These are phyloP conservation scores for Cardiocondyla obscurior DNA, from an alignment of 1,140 invertebrate species.

Conservation along the genomic window DNA sequence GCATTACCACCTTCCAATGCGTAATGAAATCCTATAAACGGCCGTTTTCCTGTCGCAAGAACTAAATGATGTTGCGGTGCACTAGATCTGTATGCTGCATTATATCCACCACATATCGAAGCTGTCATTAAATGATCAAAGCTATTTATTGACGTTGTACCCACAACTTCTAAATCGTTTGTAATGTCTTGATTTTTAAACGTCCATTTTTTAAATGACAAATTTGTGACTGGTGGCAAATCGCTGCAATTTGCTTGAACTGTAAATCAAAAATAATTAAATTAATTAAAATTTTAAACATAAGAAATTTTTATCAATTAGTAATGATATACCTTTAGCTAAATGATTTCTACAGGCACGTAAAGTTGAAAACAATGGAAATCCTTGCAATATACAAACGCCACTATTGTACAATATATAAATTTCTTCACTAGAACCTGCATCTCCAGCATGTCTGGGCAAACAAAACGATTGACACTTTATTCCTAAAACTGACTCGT, in stretches of 20 bases:
- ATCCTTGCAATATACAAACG: slow-evolving; percentile 93
- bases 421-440: slow-evolving; percentile 91
- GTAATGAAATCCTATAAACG: slow-evolving; percentile 95
- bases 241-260: slow-evolving; percentile 89
- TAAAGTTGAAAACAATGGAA: slow-evolving; percentile 92
- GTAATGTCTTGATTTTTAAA: slow-evolving; percentile 91
- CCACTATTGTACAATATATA: slow-evolving; percentile 91
- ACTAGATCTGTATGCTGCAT: slow-evolving; percentile 88
- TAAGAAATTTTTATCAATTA: too few species aligned
- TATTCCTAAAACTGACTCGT: slow-evolving; percentile 90
- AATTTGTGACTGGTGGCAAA: slow-evolving; percentile 85
- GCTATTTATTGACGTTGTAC: slow-evolving; percentile 89
- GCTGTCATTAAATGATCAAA: slow-evolving; percentile 95
- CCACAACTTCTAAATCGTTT: slow-evolving; percentile 91
- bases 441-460: slow-evolving; percentile 85
- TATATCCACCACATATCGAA: slow-evolving; percentile 91
- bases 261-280: slow-evolving; percentile 79
- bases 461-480: slow-evolving; percentile 92
- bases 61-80: slow-evolving; percentile 92
- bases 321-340: slow-evolving; percentile 87
- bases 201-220: slow-evolving; percentile 93
- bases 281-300: background rate
- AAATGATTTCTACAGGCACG: slow-evolving; percentile 91
- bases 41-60: slow-evolving; percentile 91
- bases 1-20: slow-evolving; percentile 92